Conservation (phyloP, 2,113 vertebrate genomes). For the Syngnathus scovelli region DNA sequence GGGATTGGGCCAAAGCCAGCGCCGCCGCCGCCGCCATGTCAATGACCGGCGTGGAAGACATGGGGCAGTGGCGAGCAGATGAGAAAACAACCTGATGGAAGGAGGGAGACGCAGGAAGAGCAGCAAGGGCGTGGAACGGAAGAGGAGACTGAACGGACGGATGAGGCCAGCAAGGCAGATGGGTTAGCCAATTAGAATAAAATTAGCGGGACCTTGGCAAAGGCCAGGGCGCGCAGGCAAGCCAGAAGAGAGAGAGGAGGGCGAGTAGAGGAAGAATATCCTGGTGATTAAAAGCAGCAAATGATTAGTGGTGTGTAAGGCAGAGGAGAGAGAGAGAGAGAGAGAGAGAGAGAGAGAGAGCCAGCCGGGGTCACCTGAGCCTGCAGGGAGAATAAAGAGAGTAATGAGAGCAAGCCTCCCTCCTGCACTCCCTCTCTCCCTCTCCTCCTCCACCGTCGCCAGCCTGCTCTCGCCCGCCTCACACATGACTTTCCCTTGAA, state of each 20-base stretch:
- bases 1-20: slow-evolving; percentile 61
- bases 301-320: slow-evolving; percentile 69
- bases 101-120: slow-evolving; percentile 16
- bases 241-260: slow-evolving; percentile 43
- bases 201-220: slow-evolving; percentile 77
- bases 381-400: slow-evolving; percentile 62
- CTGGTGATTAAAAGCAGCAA: slow-evolving; percentile 74
- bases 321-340: slow-evolving; percentile 43
- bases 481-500: not conserved
- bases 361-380: slow-evolving; percentile 61
- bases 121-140: slow-evolving; percentile 32
- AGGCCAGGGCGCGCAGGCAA: slow-evolving; percentile 68
- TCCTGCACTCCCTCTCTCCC: not conserved
- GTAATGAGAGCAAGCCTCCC: slow-evolving; percentile 71
- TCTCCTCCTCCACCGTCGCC: slow-evolving; percentile 21
- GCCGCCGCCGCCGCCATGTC: slow-evolving; percentile 25
- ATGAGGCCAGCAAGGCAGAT: slow-evolving; percentile 64
- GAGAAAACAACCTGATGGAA: slow-evolving; percentile 33
- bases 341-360: slow-evolving; percentile 40
- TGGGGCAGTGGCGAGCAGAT: slow-evolving; percentile 19
- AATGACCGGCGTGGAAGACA: slow-evolving; percentile 8
- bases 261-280: slow-evolving; percentile 58
- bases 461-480: not conserved
- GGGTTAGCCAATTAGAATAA: slow-evolving; percentile 73
- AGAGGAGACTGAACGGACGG: slow-evolving; percentile 38